Base-by-base conservation (phyloP, 2,888 invertebrate species). In the Pristionchus arcanus region DNA sequence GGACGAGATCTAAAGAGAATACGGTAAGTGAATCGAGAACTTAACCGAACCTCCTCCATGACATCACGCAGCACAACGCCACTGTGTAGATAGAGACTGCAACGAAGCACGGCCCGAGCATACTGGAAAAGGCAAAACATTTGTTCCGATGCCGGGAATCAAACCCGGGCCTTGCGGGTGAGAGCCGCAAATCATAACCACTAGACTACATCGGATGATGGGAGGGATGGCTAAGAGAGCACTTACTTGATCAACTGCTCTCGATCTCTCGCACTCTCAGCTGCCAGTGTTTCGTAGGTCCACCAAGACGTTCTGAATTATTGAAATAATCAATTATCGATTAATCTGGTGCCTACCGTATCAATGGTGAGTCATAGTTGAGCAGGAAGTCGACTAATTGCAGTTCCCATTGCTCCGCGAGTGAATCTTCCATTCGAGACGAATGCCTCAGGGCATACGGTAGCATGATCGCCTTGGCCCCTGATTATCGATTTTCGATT, bases 11-110 rank as follows among this genome's bases (percentile, higher is more conserved):
- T 81, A 53, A 21, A 53, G 25, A 28, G 81, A 25, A 15, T 53
- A 81, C 81, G 81, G 49, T 81, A 81, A 16, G 42, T 42, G 81
- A 53, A 81, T 49, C 49, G 49, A 49, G n/a, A 49, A 59, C 34
- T 84, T 31, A 63, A 4, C 15, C 68, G 19, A 98, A 97, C 89
- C 98, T 96, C 42, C 98, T 98, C 97, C 98, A 97, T 95, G 98
- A 94, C 37, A 91, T 66, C 19, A 94, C 93, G 90, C 95, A 95
- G 89, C 95, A 95, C 84, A 93, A 91, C 11, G 91, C 90, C 55
- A 95, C 92, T 2, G 95, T 94, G 91, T 94, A 95, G 53, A 93
- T 85, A 9, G 95, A 94, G n/a, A 95, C 94, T 42, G 93, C 93
- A 31, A 92, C 42, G 89, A 95, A 95, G 89, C 95, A 93, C 4